Conservation (phyloP, 2,797 vertebrate species). For the Notamacropus eugenii region DNA sequence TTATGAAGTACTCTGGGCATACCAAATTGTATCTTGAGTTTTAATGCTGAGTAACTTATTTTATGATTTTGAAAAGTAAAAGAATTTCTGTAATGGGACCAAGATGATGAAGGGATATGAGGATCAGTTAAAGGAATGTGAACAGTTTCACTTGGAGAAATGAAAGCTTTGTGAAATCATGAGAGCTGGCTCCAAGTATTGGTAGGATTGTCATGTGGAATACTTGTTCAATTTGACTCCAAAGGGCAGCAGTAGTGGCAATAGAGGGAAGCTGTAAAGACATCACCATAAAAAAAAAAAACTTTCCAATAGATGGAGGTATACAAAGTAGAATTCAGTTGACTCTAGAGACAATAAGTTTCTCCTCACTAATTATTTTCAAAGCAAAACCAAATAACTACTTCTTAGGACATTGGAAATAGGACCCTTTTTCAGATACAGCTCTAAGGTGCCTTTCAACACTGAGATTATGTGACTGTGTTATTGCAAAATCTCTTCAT, state of each 20-base stretch:
- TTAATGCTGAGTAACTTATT: not conserved
- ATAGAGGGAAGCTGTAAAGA: not conserved
- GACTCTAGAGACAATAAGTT: not conserved
- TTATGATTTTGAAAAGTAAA: not conserved
- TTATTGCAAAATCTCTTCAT: not conserved
- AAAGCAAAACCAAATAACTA: not conserved
- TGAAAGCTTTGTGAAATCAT: not conserved
- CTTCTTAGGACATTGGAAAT: not conserved
- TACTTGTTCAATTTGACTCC: not conserved
- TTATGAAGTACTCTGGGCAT: not conserved
- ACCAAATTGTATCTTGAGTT: not conserved
- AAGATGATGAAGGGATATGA: not conserved
- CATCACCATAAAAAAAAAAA: not conserved
- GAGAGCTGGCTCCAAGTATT: not conserved
- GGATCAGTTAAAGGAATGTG: not conserved
- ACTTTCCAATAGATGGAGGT: not conserved
- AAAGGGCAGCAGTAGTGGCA: not conserved
- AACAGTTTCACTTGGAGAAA: not conserved
- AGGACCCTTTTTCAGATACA: not conserved
- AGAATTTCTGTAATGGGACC: not conserved
- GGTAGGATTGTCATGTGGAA: not conserved
- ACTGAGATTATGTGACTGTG: not conserved
- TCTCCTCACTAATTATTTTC: not conserved
- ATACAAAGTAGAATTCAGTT: not conserved
- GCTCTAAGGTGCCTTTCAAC: not conserved